Evolutionary conservation across 23 tunicate species (phyloP).

Genomic region (Phallusia fumigata): DNA sequence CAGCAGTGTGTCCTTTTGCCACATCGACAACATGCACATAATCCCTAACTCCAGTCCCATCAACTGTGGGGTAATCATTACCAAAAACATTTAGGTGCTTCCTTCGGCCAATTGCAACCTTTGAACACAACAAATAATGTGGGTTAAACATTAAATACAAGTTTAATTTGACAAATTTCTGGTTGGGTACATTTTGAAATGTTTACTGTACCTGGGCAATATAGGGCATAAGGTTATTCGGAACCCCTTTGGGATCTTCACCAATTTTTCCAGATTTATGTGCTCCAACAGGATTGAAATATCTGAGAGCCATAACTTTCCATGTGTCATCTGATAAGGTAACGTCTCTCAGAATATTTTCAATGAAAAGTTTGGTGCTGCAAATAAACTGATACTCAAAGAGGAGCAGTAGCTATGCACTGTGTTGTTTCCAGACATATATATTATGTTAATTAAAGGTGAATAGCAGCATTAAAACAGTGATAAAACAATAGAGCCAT

Average conservation of each 20-base stretch:
- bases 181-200: no score
- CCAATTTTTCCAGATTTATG: conserved; percentile 86
- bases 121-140: background rate
- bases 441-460: no score
- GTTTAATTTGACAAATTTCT: no score
- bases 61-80: conserved; percentile 77
- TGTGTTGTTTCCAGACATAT: no score
- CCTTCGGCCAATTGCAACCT: conserved; percentile 92
- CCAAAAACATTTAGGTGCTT: conserved; percentile 81
- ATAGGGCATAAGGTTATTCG: conserved; percentile 92
- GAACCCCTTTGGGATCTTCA: conserved; percentile 97
- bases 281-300: conserved; percentile 98
- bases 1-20: conserved; percentile 90
- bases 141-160: no score
- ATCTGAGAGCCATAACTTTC: conserved; percentile 80
- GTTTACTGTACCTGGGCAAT: conserved; percentile 66
- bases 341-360: conserved; percentile 72
- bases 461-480: no score
- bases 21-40: conserved; percentile 95
- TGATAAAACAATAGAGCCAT: no score
- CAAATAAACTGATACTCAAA: background rate
- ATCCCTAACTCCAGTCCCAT: conserved; percentile 97
- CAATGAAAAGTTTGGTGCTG: conserved; percentile 78
- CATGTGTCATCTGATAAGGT: conserved; percentile 44
- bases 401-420: no score